Base-by-base conservation (phyloP, 2,888 invertebrate species). In the Zaprionus lineosus region DNA sequence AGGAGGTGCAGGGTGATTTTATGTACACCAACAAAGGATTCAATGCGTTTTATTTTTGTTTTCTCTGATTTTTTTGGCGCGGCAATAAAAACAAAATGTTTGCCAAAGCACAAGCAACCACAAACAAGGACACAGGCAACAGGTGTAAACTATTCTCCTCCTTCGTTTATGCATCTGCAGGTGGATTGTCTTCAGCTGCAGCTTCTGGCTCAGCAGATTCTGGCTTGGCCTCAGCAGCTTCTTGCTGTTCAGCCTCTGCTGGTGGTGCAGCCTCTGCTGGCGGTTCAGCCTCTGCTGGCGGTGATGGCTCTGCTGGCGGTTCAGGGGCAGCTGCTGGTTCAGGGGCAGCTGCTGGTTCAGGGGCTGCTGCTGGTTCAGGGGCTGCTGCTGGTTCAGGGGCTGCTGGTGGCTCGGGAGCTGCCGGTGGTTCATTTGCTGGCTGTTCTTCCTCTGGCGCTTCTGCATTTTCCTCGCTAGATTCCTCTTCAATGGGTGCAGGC, bases 81-180 rank as follows among this genome's bases (percentile, higher is more conserved):
- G 2, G 11, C 26, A 47, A 39, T 26, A 31, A 50, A 53, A 60
- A 60, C 55, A 56, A 51, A 53, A 43, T 65, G 48, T 53, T 60
- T 58, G 51, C 29, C 55, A 60, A 61, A 53, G 46, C 58, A 55
- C 50, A 57, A 62, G 60, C 44, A 36, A 18, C n/a, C n/a, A n/a
- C n/a, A n/a, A n/a, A n/a, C n/a, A n/a, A n/a, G n/a, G n/a, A n/a
- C n/a, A 18, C 21, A 3, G 44, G 70, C 83, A 83, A 74, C 74
- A 79, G 76, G 76, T 76, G 76, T 7, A 50, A 28, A 18, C 50
- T 43, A 37, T 18, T 52, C 26, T 15, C 36, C 61, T 9, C 14
- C 33, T 19, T 34, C 56, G 21, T 34, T 33, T 34, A 41, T 18
- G 24, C 36, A 9, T 47, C 46, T 5, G 29, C 39, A 0, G 39